Conservation (phyloP, 2,113 vertebrate species). For the Plestiodon gilberti region DNA sequence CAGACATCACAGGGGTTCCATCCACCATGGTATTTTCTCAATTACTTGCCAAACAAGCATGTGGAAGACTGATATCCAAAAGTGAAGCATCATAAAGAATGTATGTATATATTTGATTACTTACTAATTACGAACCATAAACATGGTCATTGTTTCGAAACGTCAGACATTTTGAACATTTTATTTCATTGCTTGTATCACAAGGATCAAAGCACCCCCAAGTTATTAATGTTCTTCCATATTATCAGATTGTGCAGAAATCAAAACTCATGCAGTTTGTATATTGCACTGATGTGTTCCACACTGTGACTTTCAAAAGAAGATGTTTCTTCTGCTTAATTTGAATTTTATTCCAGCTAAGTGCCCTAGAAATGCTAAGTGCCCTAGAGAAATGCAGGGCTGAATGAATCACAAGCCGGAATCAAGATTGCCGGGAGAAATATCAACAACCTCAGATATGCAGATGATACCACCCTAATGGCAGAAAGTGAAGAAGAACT, state of each 20-base stretch:
- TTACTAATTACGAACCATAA: neutral
- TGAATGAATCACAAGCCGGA: too few relatives aligned
- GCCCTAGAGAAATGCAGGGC: too few relatives aligned
- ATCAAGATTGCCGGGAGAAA: too few relatives aligned
- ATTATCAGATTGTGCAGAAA: slow-evolving; percentile 1
- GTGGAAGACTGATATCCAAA: neutral
- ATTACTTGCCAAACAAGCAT: neutral
- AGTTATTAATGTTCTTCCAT: slow-evolving; percentile 14
- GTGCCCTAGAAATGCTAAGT: slow-evolving; percentile 26
- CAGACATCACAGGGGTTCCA: slow-evolving; percentile 10
- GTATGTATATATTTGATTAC: neutral
- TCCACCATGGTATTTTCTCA: neutral
- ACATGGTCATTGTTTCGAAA: neutral
- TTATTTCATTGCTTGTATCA: neutral
- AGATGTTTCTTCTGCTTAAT: slow-evolving; percentile 3
- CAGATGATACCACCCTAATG: too few relatives aligned
- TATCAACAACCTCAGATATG: too few relatives aligned
- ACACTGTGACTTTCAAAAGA: slow-evolving; percentile 37
- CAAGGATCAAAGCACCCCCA: neutral
- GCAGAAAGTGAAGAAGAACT: too few relatives aligned
- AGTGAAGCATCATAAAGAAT: neutral
- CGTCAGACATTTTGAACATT: slow-evolving; percentile 13
- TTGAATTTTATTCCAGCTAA: slow-evolving; percentile 28
- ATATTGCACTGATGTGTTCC: slow-evolving; percentile 13
- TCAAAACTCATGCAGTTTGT: slow-evolving; percentile 33